Percentiles rank a stretch among this genome's conserved stretches.
These are phyloP conservation scores for Cartodere bifasciata DNA, from an alignment of 2,888 invertebrate species.

Conservation along the genomic window DNA sequence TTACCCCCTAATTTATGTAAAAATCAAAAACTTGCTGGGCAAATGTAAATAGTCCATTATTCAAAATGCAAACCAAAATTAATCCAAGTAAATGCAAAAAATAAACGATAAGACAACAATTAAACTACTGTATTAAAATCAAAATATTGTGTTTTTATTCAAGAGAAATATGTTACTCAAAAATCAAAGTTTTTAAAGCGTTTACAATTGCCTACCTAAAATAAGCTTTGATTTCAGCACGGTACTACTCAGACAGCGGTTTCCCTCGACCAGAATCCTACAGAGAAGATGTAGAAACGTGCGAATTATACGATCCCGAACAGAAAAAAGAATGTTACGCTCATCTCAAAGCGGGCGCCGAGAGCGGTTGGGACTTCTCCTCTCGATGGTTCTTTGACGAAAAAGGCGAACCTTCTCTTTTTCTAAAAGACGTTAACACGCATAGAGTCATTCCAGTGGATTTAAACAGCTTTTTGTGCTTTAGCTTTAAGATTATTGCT, in stretches of 20 bases:
- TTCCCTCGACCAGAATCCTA: slow-evolving; percentile 66
- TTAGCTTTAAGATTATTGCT: slow-evolving; percentile 50
- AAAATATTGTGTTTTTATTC: no score
- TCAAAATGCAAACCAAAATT: no score
- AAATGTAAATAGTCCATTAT: no score
- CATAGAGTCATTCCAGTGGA: slow-evolving; percentile 66
- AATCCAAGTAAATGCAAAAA: no score
- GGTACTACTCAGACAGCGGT: slow-evolving; percentile 48
- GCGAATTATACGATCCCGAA: slow-evolving; percentile 33
- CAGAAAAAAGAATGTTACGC: slow-evolving; percentile 39
- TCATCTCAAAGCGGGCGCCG: slow-evolving; percentile 45
- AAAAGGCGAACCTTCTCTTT: slow-evolving; percentile 38
- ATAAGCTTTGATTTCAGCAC: slow-evolving; percentile 38
- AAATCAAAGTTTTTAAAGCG: no score
- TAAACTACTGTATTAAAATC: no score
- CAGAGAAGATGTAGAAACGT: slow-evolving; percentile 47
- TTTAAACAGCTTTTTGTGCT: slow-evolving; percentile 63
- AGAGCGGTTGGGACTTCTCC: slow-evolving; percentile 84
- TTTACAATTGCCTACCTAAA: slow-evolving; percentile 40
- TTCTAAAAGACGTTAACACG: slow-evolving; percentile 52
- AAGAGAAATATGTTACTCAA: no score
- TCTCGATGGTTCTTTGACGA: slow-evolving; percentile 60
- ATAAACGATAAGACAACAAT: no score
- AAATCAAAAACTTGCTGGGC: no score
- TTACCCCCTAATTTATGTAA: no score